These are phyloP conservation scores for Calycopis cecrops DNA, from an alignment of 1,140 invertebrate genomes.

Conservation along the genomic window DNA sequence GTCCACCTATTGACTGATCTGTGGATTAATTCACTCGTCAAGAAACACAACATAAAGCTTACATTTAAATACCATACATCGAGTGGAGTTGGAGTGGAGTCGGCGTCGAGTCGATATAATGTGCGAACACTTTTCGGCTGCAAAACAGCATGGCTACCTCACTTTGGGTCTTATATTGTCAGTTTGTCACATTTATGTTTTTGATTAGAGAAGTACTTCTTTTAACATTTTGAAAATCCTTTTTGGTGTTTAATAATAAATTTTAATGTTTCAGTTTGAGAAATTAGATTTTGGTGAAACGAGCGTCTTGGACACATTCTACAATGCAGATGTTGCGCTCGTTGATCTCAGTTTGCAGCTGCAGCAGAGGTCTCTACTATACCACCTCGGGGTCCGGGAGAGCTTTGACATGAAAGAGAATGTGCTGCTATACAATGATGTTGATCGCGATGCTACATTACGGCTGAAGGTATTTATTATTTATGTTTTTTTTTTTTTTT, in stretches of 20 bases:
- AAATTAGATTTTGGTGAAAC: constrained; percentile 91
- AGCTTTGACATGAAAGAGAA: constrained; percentile 99
- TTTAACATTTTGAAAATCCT: not conserved
- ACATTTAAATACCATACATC: too few species aligned
- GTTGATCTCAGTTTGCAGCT: constrained; percentile 94
- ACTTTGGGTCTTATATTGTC: not conserved
- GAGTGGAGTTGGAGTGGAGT: too few species aligned
- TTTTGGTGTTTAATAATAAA: not conserved
- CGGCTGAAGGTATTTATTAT: constrained; percentile 83
- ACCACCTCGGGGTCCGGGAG: constrained; percentile 97
- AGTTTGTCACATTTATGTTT: not conserved
- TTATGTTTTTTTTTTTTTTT: not conserved
- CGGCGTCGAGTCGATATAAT: too few species aligned
- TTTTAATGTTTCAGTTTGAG: constrained; percentile 81
- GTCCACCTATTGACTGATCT: too few species aligned
- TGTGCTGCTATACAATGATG: constrained; percentile 94
- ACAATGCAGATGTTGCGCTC: constrained; percentile 98
- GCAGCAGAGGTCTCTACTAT: constrained; percentile 94
- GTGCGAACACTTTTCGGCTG: too few species aligned
- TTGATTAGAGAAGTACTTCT: not conserved
- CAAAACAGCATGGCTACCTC: too few species aligned
- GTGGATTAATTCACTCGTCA: too few species aligned
- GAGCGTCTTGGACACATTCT: constrained; percentile 90
- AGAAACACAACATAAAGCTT: too few species aligned
- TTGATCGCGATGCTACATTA: constrained; percentile 89